phyloP scores from a whole-genome alignment of 2,888 invertebrate genomes.

The Stramonita haemastoma region DNA sequence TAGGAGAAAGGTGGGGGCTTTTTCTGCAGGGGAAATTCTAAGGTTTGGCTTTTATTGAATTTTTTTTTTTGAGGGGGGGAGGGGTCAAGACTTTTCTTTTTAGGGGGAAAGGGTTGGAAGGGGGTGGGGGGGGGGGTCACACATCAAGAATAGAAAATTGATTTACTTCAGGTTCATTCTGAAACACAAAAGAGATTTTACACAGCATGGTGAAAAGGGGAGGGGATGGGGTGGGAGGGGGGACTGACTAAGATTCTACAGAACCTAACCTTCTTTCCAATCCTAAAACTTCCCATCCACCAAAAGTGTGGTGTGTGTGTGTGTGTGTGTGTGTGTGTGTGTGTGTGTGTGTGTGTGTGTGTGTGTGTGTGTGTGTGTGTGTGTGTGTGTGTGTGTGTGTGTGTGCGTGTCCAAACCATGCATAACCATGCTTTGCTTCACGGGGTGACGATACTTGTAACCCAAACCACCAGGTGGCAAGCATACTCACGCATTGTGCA shows the following conservation, averaged over 20 bases:
- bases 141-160: neutral
- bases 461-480: neutral
- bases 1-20: neutral
- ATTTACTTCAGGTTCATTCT: slow-evolving; percentile 21
- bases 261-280: neutral
- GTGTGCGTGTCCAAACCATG: neutral
- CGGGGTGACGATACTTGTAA: neutral
- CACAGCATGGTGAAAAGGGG: neutral
- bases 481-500: slow-evolving; percentile 36
- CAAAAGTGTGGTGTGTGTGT: no score
- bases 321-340: no score
- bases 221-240: neutral
- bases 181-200: neutral
- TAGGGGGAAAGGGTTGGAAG: neutral
- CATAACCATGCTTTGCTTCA: neutral
- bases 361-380: neutral
- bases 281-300: neutral
- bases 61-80: no score
- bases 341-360: neutral
- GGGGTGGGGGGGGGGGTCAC: neutral
- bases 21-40: no score
- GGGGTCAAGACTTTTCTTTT: no score
- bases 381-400: no score
- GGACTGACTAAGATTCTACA: neutral
- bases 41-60: no score